Conservation (phyloP, 2,113 vertebrate genomes). For the Alexandromys fortis region DNA sequence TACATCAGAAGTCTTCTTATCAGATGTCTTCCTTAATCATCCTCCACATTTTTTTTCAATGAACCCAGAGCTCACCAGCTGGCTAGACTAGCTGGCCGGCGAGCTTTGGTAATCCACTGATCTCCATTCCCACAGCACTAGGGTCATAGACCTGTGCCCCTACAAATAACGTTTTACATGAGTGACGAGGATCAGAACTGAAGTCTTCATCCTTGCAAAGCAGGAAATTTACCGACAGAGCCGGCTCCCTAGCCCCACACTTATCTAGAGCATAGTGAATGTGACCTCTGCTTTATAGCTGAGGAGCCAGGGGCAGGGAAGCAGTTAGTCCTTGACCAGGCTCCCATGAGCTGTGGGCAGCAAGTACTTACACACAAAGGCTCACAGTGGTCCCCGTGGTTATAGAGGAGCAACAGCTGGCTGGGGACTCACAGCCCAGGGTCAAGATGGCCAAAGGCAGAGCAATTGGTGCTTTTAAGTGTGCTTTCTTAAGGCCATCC, state of each 20-base stretch:
- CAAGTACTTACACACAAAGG: fast-evolving
- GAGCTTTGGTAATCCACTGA: too few species aligned
- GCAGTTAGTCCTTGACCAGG: not conserved
- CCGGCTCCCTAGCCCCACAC: not conserved
- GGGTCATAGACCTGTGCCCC: not conserved
- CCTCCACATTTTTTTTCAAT: not conserved
- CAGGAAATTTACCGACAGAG: not conserved
- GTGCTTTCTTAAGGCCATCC: not conserved
- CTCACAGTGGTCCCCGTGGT: too few species aligned
- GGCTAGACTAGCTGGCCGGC: too few species aligned
- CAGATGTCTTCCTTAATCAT: not conserved
- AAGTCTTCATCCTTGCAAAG: not conserved
- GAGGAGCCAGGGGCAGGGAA: not conserved
- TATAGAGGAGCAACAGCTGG: not conserved
- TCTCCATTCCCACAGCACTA: not conserved
- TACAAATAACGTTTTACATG: not conserved
- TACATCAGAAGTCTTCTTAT: not conserved
- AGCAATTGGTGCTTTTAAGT: not conserved
- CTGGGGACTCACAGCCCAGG: not conserved
- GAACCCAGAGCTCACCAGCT: not conserved
- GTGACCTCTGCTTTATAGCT: not conserved
- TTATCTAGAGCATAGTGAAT: not conserved
- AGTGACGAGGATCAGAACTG: not conserved
- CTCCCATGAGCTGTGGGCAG: too few species aligned
- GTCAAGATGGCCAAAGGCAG: not conserved